Evolutionary conservation across 2,888 invertebrate species (phyloP).

Genomic region (Amaurobius ferox): DNA sequence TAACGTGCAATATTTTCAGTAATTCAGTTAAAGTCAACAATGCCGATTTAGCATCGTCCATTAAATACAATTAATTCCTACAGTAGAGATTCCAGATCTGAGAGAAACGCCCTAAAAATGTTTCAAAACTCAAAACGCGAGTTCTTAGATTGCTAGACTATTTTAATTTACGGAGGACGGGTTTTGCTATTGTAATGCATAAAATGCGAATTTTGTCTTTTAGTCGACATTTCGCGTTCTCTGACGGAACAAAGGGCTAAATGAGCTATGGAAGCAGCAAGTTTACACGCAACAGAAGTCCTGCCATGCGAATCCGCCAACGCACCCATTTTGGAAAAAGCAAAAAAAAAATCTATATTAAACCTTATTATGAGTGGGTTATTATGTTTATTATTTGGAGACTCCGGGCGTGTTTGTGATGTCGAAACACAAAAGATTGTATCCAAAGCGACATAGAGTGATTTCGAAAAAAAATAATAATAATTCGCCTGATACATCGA

Average conservation of each 20-base stretch:
- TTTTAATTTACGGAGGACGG: too few species aligned
- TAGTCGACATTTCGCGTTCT: not conserved
- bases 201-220: too few species aligned
- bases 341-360: slow-evolving; percentile 18
- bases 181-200: too few species aligned
- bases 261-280: not conserved
- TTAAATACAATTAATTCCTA: too few species aligned
- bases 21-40: too few species aligned
- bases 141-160: too few species aligned
- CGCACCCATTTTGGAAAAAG: not conserved
- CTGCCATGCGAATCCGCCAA: slow-evolving; percentile 1
- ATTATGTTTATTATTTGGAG: slow-evolving; percentile 6
- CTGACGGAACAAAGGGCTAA: not conserved
- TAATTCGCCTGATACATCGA: not conserved
- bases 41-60: too few species aligned
- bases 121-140: too few species aligned
- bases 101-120: too few species aligned
- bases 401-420: not conserved
- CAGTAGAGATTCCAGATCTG: not conserved
- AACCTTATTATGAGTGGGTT: not conserved
- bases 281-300: not conserved
- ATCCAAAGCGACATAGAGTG: not conserved
- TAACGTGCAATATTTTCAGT: too few species aligned
- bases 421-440: not conserved
- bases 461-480: not conserved